Conservation (phyloP, 2,797 vertebrate species). For the Echeneis naucrates region DNA sequence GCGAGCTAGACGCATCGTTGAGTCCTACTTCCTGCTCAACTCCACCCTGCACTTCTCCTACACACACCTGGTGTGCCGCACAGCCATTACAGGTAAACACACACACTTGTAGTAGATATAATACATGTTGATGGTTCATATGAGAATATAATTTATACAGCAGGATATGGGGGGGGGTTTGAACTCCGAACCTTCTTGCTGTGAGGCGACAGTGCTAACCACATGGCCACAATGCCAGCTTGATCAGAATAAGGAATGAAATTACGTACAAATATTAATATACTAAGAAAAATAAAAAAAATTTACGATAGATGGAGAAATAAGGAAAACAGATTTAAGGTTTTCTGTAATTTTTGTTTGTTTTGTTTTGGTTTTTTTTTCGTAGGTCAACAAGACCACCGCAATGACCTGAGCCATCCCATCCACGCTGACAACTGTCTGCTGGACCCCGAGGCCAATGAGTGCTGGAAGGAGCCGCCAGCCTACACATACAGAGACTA, state of each 20-base stretch:
- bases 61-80: conserved; percentile 97
- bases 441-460: conserved; percentile 93
- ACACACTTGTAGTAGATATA: too few species aligned
- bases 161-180: too few species aligned
- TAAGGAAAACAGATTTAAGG: background rate
- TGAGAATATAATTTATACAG: too few species aligned
- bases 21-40: conserved; percentile 97
- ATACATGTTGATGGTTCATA: too few species aligned
- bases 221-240: too few species aligned
- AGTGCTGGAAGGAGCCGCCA: conserved; percentile 97
- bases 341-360: background rate
- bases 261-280: background rate
- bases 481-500: conserved; percentile 97
- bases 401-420: conserved; percentile 96
- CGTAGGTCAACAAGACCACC: conserved; percentile 93
- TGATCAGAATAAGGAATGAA: too few species aligned
- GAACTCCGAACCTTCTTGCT: too few species aligned
- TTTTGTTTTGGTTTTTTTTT: background rate
- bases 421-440: conserved; percentile 99
- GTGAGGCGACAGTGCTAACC: too few species aligned
- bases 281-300: background rate
- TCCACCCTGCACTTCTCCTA: conserved; percentile 97
- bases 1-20: conserved; percentile 89
- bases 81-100: conserved; percentile 90
- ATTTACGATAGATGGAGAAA: too few species aligned